These are phyloP conservation scores for Erythrocercus mccallii DNA, from an alignment of 2,113 vertebrate species.

Conservation along the genomic window DNA sequence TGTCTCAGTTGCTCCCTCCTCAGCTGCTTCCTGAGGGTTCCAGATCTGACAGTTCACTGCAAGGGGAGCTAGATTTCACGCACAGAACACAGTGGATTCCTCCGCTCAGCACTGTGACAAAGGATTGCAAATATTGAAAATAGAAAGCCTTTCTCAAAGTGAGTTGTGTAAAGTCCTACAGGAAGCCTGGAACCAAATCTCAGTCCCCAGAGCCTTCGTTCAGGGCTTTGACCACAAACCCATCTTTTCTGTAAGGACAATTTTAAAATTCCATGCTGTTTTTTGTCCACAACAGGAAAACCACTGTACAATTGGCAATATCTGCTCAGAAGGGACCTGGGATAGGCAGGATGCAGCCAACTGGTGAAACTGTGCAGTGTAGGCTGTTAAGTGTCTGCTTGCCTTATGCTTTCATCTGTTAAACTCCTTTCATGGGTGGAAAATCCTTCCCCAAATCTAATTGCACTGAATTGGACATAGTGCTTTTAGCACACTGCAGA, in stretches of 20 bases:
- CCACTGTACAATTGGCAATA: not conserved
- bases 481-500: not conserved
- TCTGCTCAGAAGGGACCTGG: not conserved
- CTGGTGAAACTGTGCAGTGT: not conserved
- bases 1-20: not conserved
- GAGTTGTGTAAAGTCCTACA: not conserved
- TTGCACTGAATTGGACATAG: not conserved
- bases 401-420: not conserved
- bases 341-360: not conserved
- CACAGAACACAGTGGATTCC: accelerated
- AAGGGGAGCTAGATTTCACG: accelerated
- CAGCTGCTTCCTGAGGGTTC: not conserved
- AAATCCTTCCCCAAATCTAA: not conserved
- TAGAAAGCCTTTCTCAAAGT: not conserved
- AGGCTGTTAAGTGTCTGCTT: not conserved
- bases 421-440: not conserved
- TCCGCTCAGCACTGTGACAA: not conserved
- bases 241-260: not conserved
- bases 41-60: not conserved
- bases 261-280: not conserved
- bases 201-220: accelerated
- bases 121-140: not conserved
- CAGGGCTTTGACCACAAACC: not conserved
- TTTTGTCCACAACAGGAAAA: conserved; percentile 15
- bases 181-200: not conserved